phyloP scores from a whole-genome alignment of 2,797 vertebrate species.

The Premnoplex brunnescens region DNA sequence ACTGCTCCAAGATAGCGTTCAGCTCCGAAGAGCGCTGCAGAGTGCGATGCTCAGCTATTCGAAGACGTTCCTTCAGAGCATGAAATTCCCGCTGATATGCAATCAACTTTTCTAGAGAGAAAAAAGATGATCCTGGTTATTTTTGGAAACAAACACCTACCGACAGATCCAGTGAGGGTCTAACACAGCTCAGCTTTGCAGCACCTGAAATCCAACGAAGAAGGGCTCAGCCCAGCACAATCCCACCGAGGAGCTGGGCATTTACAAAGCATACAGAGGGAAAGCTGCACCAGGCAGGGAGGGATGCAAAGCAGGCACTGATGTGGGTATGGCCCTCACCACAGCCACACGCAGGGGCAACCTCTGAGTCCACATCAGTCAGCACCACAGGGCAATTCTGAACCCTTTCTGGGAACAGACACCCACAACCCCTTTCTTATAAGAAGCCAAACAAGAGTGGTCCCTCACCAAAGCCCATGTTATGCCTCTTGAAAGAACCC shows the following conservation, averaged over 20 bases:
- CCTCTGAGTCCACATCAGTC: neutral
- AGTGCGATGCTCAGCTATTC: conserved; percentile 93
- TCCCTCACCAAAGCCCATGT: neutral
- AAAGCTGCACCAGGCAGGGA: neutral
- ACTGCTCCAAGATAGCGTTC: conserved; percentile 93
- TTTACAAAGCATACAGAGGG: neutral
- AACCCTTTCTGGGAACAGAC: neutral
- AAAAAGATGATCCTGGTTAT: neutral
- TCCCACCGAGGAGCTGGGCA: neutral
- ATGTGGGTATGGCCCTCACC: rapidly evolving
- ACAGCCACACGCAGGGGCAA: neutral
- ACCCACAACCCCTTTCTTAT: neutral
- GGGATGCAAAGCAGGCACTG: neutral
- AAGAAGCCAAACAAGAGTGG: neutral
- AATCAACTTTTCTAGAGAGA: conserved; percentile 88
- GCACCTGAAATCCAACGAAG: neutral
- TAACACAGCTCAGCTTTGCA: neutral
- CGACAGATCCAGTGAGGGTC: neutral
- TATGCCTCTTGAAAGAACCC: neutral
- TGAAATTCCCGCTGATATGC: conserved; percentile 97
- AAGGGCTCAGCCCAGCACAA: neutral
- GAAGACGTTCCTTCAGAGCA: conserved; percentile 94
- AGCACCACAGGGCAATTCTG: neutral
- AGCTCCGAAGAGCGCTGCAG: conserved; percentile 96
- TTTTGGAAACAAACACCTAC: neutral